Evolutionary conservation across 2,797 vertebrate species (phyloP), one percentile per base, ranked within the genome.

Genomic region (Gadopsis bispinosus): DNA sequence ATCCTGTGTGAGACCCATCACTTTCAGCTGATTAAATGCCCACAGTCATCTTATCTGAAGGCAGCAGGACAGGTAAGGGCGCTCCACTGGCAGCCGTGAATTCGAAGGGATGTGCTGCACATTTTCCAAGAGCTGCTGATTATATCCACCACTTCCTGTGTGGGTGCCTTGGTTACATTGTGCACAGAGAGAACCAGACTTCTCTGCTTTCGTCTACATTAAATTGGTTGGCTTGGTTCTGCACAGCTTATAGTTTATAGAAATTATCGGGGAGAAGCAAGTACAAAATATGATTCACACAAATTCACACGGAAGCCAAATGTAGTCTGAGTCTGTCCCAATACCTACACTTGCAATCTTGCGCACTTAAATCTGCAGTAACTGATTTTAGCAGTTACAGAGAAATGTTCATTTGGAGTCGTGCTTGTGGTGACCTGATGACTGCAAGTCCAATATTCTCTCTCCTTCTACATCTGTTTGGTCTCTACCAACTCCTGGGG

Each of bases 11-110:
- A 84, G 83, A 82, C 64, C 73, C 81, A 58, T 88, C 81, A 89
- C 84, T 85, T 89, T 61, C 80, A 73, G 64, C 53, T 87, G 75
- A 85, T 87, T 84, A 75, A 89, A 87, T 83, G 81, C 86, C 69
- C 54, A 37, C 79, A 41, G 77, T 82, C 81, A 77, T 90, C 85
- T 89, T 86, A 91, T 90, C 86, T 89, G 86, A 67, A 87, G 80
- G 79, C 84, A 80, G 79, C 83, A 89, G 87, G 73, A 81, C 87
- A 90, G 83, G 88, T 89, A 72, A 75, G 81, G 80, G 78, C 45
- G 53, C 83, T 77, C 72, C 68, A 73, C 78, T 69, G 69, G 65
- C 80, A 77, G 69, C 73, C 67, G 67, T 86, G 83, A 68, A 76
- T 78, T 82, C 81, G 83, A 92, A 92, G 73, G 67, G 79, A 81